phyloP scores from a whole-genome alignment of 2,888 invertebrate species.

The Yponomeuta evonymella region DNA sequence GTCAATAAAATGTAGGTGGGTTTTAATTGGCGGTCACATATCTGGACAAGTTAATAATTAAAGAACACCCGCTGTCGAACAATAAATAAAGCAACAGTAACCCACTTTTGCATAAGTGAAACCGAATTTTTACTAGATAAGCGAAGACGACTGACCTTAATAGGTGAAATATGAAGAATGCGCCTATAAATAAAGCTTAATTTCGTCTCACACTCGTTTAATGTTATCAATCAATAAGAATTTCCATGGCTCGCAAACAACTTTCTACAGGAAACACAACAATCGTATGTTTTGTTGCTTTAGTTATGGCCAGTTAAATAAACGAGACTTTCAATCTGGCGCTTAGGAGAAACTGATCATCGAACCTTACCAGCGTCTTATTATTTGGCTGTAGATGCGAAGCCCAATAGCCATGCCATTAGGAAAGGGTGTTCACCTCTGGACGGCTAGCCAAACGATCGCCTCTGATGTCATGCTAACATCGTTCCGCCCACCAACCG shows the following conservation, averaged over 20 bases:
- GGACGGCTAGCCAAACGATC: not conserved
- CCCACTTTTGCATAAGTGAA: constrained; percentile 1
- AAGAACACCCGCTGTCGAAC: not conserved
- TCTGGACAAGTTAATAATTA: not conserved
- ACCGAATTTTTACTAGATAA: not conserved
- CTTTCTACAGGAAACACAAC: not conserved
- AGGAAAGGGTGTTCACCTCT: constrained; percentile 12
- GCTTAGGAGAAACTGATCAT: not conserved
- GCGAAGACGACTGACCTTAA: not conserved
- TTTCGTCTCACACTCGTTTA: not conserved
- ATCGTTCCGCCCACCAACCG: constrained; percentile 35
- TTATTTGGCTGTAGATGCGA: constrained; percentile 7
- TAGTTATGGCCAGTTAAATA: not conserved
- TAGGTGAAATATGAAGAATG: not conserved
- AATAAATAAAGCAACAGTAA: constrained; percentile 5
- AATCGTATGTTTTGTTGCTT: not conserved
- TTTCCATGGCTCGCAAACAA: not conserved
- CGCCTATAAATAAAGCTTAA: not conserved
- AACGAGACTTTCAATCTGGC: not conserved
- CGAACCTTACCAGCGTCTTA: not conserved
- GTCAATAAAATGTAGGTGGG: not conserved
- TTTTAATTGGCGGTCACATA: not conserved
- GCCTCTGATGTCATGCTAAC: constrained; percentile 53
- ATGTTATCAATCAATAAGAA: not conserved
- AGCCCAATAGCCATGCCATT: not conserved